Conservation (phyloP, 2,888 invertebrate species). For the Hypomecis atomaria region DNA sequence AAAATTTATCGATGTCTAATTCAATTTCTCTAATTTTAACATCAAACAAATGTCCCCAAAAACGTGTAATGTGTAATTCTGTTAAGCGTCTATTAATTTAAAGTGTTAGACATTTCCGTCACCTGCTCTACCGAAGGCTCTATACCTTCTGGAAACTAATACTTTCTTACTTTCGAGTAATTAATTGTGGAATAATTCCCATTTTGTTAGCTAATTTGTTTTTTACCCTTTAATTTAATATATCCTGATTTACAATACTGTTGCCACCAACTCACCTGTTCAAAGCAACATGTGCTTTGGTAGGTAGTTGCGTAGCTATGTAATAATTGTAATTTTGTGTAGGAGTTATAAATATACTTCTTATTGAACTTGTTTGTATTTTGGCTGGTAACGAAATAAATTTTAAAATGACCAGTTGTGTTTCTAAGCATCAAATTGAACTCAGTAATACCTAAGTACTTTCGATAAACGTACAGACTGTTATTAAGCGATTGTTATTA, state of each 20-base stretch:
- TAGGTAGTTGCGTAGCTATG: too few relatives aligned
- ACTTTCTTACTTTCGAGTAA: not conserved
- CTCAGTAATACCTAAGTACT: too few relatives aligned
- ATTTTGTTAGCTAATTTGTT: slow-evolving; percentile 6
- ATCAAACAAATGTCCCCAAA: slow-evolving; percentile 25
- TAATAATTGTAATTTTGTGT: too few relatives aligned
- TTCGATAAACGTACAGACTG: too few relatives aligned
- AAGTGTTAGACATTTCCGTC: slow-evolving; percentile 19
- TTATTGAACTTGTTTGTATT: too few relatives aligned
- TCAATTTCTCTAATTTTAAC: slow-evolving; percentile 25
- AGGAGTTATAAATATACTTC: too few relatives aligned
- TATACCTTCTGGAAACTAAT: not conserved
- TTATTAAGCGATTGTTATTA: too few relatives aligned
- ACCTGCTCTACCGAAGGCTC: slow-evolving; percentile 13
- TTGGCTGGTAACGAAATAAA: too few relatives aligned
- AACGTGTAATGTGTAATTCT: slow-evolving; percentile 22
- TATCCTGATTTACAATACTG: not conserved
- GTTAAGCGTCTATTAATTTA: slow-evolving; percentile 20
- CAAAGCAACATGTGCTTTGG: not conserved
- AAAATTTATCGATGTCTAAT: slow-evolving; percentile 6
- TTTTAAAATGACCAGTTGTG: too few relatives aligned
- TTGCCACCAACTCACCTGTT: slow-evolving; percentile 28
- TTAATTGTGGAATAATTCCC: not conserved
- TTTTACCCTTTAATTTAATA: slow-evolving; percentile 3
- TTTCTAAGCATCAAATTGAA: too few relatives aligned